Base-by-base conservation (phyloP, 2,113 vertebrate species). In the Petrocephalus zakoni region DNA sequence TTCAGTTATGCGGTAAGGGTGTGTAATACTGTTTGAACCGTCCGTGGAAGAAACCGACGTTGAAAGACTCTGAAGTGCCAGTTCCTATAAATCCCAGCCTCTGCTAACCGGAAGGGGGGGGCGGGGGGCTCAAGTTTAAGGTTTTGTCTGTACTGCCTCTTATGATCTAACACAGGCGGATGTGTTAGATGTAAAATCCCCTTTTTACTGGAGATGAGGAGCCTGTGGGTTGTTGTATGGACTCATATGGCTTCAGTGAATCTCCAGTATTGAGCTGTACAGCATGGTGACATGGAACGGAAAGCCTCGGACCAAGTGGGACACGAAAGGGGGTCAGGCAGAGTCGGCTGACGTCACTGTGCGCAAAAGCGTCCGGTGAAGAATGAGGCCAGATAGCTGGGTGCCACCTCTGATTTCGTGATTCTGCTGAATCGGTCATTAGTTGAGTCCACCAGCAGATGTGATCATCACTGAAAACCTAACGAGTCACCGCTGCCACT, bases 141-240 rank as follows among this genome's bases (percentile, higher is more conserved):
- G 47, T n/a, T 29, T 34, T 86, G 84, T 86, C 84, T 55, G 84
- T 52, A 55, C 84, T 4, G 19, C 8, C 84, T 86, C 29, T 55
- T 85, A 75, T 42, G 15, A 42, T 85, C 47, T 53, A 25, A 85
- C 46, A 42, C 21, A 22, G 81, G 46, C 15, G 15, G 34, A 83
- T 75, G 7, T 83, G 42, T 83, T 85, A 85, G 25, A 85, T 85
- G n/a, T 55, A n/a, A 85, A 85, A 51, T 56, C 52, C 25, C 19
- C 52, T 21, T 51, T 86, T 86, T 55, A 56, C 13, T 86, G 51
- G 13, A 81, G 21, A 83, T 83, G 84, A 55, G 84, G 25, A 55
- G 29, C 52, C n/a, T 2, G 25, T 55, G 13, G 13, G 13, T 34
- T 85, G 49, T 25, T 55, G 51, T 5, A 55, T 34, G 51, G n/a